Conservation (phyloP, 2,888 invertebrate genomes). For the Drosophila flavopinicola region DNA sequence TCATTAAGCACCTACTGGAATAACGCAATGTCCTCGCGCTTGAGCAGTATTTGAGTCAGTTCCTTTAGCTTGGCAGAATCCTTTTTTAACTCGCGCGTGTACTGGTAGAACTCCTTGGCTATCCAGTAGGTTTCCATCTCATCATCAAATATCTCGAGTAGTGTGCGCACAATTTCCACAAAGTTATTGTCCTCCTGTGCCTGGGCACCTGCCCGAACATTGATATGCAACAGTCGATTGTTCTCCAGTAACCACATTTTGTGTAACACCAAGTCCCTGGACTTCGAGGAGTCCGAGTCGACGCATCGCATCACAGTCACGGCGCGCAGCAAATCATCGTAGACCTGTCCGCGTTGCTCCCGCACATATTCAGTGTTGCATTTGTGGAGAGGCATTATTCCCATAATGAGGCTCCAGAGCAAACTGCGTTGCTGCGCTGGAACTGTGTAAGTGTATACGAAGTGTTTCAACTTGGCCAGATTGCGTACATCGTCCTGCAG, state of each 20-base stretch:
- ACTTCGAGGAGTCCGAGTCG: conserved; percentile 86
- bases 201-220: conserved; percentile 50
- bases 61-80: conserved; percentile 89
- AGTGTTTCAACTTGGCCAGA: conserved; percentile 90
- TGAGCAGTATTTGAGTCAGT: conserved; percentile 88
- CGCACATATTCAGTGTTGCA: conserved; percentile 91
- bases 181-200: conserved; percentile 86
- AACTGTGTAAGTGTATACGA: conserved; percentile 93
- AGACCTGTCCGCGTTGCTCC: conserved; percentile 89
- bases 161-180: conserved; percentile 88
- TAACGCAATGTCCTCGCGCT: conserved; percentile 91
- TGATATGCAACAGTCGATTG: conserved; percentile 84
- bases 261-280: conserved; percentile 88
- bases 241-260: conserved; percentile 93
- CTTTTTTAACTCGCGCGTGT: conserved; percentile 88
- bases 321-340: conserved; percentile 89
- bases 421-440: conserved; percentile 90
- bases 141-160: conserved; percentile 89
- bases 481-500: conserved; percentile 90
- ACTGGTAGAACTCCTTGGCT: conserved; percentile 90
- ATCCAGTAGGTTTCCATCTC: conserved; percentile 94
- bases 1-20: conserved; percentile 85
- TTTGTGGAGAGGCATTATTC: conserved; percentile 91
- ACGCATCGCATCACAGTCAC: conserved; percentile 88
- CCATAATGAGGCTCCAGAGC: conserved; percentile 94